phyloP scores from a whole-genome alignment of 2,113 vertebrate species.

The Ivindomyrus marchei region DNA sequence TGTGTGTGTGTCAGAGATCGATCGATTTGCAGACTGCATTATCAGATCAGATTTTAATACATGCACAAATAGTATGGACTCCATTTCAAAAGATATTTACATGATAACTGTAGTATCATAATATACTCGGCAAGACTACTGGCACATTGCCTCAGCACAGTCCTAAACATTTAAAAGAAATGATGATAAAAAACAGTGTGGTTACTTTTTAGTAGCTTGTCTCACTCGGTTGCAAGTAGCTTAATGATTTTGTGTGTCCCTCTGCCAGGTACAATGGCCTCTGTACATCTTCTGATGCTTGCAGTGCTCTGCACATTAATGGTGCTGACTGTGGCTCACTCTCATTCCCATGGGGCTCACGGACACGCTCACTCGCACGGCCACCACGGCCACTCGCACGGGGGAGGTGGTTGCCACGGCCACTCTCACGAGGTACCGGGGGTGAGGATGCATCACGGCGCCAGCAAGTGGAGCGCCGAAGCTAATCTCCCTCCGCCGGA shows the following conservation, averaged over 20 bases:
- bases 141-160: not conserved
- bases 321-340: slow-evolving; percentile 36
- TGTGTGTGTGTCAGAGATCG: not conserved
- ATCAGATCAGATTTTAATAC: not conserved
- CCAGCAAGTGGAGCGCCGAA: slow-evolving; percentile 67
- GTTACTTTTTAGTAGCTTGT: not conserved
- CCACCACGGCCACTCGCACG: slow-evolving; percentile 49
- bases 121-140: not conserved
- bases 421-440: slow-evolving; percentile 43
- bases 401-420: slow-evolving; percentile 42
- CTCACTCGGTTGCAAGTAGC: not conserved
- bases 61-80: not conserved
- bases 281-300: slow-evolving; percentile 34
- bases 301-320: slow-evolving; percentile 39
- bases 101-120: not conserved
- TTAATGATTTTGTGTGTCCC: slow-evolving; percentile 11
- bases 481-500: slow-evolving; percentile 52
- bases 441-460: slow-evolving; percentile 61
- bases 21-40: not conserved
- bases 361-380: slow-evolving; percentile 31
- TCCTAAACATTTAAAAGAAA: not conserved
- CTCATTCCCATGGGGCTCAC: slow-evolving; percentile 52
- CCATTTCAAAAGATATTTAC: not conserved
- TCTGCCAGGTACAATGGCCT: slow-evolving; percentile 47
- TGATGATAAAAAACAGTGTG: not conserved